These are phyloP conservation scores for Plodia interpunctella DNA, from an alignment of 1,140 invertebrate genomes.

Conservation along the genomic window DNA sequence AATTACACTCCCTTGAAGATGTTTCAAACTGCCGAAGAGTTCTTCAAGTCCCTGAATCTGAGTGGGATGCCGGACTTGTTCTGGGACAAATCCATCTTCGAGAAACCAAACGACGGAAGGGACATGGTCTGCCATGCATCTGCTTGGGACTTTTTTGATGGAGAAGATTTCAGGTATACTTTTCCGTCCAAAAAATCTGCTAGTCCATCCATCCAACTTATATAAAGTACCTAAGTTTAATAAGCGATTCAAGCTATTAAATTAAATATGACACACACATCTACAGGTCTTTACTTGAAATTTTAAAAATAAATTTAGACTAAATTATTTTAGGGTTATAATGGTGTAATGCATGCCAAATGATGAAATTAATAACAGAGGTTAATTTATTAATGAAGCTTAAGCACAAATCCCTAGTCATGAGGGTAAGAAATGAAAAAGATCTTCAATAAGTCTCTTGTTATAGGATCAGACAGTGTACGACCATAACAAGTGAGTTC, in stretches of 20 bases:
- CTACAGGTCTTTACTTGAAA: no score
- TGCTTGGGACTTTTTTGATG: conserved; percentile 88
- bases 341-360: no score
- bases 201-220: no score
- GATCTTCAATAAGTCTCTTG: neutral
- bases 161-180: conserved; percentile 79
- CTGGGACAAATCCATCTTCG: conserved; percentile 78
- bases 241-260: no score
- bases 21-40: conserved; percentile 75
- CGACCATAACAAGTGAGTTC: conserved; percentile 81
- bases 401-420: no score
- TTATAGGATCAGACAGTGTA: conserved; percentile 88
- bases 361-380: no score
- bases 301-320: no score
- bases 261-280: no score
- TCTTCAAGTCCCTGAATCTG: conserved; percentile 74
- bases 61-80: conserved; percentile 72
- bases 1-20: conserved; percentile 73
- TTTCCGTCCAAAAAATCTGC: no score
- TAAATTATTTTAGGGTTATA: no score
- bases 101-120: conserved; percentile 79
- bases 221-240: no score
- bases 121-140: conserved; percentile 86
- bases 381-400: no score
- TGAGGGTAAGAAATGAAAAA: neutral